phyloP scores from a whole-genome alignment of 1,140 invertebrate species.

The Drosophila equinoxialis region DNA sequence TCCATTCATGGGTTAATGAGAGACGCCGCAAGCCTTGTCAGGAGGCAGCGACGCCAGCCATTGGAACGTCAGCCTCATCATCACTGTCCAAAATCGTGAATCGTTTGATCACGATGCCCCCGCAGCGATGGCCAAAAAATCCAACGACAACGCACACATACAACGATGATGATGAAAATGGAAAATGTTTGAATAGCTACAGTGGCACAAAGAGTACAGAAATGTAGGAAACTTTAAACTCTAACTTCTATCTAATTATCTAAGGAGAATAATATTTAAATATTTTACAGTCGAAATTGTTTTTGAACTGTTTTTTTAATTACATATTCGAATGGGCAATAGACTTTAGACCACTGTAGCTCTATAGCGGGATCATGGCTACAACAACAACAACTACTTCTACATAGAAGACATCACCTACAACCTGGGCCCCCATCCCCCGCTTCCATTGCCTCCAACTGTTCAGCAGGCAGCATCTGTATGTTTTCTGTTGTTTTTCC shows the following conservation, averaged over 20 bases:
- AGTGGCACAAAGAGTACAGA: constrained; percentile 14
- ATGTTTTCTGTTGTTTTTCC: constrained; percentile 56
- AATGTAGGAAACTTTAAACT: no score
- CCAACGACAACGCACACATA: not conserved
- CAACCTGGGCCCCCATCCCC: constrained; percentile 14
- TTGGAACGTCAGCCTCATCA: constrained; percentile 49
- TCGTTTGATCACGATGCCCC: constrained; percentile 72
- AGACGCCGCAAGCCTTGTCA: constrained; percentile 47
- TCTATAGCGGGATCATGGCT: not conserved
- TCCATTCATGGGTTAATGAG: constrained; percentile 25
- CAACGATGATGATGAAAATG: constrained; percentile 56
- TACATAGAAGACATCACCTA: constrained; percentile 38
- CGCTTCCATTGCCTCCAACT: constrained; percentile 8
- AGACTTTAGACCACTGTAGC: constrained; percentile 47
- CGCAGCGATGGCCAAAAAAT: constrained; percentile 28
- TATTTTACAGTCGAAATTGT: no score
- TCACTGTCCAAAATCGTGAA: constrained; percentile 64
- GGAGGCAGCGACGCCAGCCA: constrained; percentile 36
- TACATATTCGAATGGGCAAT: not conserved
- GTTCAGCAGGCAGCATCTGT: constrained; percentile 36
- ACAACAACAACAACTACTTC: constrained; percentile 28
- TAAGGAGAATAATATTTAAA: no score
- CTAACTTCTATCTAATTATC: no score
- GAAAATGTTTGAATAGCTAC: constrained; percentile 65
- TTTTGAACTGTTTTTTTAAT: not conserved